Conservation (phyloP, 2,888 invertebrate genomes). For the Halictus quadricinctus region DNA sequence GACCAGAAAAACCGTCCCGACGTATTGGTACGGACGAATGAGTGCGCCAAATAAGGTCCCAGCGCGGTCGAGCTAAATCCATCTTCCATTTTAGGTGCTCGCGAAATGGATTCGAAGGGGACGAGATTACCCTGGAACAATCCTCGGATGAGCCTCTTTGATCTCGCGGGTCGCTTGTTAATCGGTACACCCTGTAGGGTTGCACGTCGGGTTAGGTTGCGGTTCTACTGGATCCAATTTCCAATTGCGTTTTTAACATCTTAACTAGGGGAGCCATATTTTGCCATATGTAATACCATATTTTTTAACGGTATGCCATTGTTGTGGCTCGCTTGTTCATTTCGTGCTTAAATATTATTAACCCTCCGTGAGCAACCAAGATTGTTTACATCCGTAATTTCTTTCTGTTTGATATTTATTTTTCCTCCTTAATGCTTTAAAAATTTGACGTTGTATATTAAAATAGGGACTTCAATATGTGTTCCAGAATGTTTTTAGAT, state of each 20-base stretch:
- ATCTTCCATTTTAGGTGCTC: neutral
- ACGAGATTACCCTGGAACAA: slow-evolving; percentile 8
- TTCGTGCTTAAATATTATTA: too few species aligned
- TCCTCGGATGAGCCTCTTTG: slow-evolving; percentile 11
- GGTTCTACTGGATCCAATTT: neutral
- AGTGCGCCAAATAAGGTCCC: slow-evolving; percentile 2
- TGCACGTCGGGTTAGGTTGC: slow-evolving; percentile 52
- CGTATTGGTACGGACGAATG: neutral
- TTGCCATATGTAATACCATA: too few species aligned
- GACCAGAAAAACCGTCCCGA: neutral
- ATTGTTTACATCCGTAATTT: too few species aligned
- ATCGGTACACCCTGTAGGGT: slow-evolving; percentile 62
- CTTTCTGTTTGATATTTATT: too few species aligned
- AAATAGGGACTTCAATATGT: too few species aligned
- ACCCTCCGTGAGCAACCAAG: too few species aligned
- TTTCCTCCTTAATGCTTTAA: too few species aligned
- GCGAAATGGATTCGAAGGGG: neutral
- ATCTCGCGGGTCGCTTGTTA: slow-evolving; percentile 43
- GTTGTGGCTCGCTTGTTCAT: too few species aligned
- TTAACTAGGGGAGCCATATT: too few species aligned
- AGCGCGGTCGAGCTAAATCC: neutral
- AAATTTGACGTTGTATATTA: too few species aligned
- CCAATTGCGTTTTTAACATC: neutral
- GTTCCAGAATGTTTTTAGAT: too few species aligned
- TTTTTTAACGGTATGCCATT: too few species aligned